These are phyloP conservation scores for Alcis repandata DNA, from an alignment of 2,888 invertebrate genomes.

Conservation along the genomic window DNA sequence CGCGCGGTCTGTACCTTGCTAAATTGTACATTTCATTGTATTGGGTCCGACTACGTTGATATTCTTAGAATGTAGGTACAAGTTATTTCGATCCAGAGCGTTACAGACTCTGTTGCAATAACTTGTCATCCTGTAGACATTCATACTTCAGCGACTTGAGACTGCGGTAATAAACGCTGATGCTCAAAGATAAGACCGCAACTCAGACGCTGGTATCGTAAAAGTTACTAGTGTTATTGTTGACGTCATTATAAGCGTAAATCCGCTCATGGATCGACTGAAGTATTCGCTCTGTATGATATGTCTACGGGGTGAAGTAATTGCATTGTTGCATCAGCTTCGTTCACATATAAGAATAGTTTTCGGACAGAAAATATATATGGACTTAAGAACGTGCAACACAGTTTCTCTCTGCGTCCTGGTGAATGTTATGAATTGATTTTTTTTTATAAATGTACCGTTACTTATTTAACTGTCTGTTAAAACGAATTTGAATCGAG, in stretches of 20 bases:
- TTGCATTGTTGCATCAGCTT: constrained; percentile 28
- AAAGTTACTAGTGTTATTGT: background rate
- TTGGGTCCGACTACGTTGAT: constrained; percentile 67
- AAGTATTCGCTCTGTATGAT: background rate
- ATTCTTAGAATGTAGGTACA: constrained; percentile 23
- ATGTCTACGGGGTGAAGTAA: background rate
- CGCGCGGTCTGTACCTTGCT: constrained; percentile 57
- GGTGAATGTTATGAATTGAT: constrained; percentile 8
- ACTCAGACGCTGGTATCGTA: background rate
- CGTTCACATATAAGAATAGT: constrained; percentile 22
- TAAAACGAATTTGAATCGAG: constrained; percentile 81
- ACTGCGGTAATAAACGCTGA: background rate
- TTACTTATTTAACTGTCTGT: constrained; percentile 50
- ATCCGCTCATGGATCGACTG: background rate
- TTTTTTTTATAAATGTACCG: constrained; percentile 27
- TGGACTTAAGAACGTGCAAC: constrained; percentile 19
- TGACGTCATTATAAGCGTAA: too few relatives aligned
- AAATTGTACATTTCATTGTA: constrained; percentile 84
- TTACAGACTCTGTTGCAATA: constrained; percentile 11
- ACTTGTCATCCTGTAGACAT: background rate
- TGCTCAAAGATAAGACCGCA: background rate
- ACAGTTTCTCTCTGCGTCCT: constrained; percentile 26
- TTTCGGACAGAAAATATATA: constrained; percentile 35
- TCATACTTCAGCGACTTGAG: background rate
- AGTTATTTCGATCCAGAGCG: constrained; percentile 33